phyloP scores from a whole-genome alignment of 2,113 vertebrate genomes.

The Pituophis catenifer region DNA sequence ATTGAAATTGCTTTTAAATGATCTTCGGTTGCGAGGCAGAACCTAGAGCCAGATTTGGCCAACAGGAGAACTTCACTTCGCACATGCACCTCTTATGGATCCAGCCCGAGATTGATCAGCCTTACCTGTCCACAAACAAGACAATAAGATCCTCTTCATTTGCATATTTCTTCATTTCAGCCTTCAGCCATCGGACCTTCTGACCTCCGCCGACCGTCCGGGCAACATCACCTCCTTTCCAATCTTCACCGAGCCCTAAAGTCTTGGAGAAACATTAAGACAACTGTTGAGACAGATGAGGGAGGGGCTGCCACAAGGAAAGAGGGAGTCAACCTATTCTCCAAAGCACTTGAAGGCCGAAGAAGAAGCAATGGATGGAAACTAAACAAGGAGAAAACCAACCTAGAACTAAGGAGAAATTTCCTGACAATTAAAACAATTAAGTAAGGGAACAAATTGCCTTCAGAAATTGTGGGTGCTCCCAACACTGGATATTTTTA shows the following conservation, averaged over 20 bases:
- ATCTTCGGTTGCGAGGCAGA: background rate
- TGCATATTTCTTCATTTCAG: constrained; percentile 76
- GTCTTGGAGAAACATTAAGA: constrained; percentile 48
- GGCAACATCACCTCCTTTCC: constrained; percentile 78
- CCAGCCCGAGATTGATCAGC: background rate
- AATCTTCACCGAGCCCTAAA: constrained; percentile 71
- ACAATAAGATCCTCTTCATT: constrained; percentile 71
- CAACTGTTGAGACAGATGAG: background rate
- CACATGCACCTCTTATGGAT: background rate
- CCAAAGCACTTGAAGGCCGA: background rate
- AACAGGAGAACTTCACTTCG: background rate
- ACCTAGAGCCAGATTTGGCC: background rate
- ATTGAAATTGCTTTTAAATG: background rate
- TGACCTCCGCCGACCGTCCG: constrained; percentile 86
- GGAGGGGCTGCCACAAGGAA: background rate
- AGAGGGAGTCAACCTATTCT: background rate
- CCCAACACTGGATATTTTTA: background rate
- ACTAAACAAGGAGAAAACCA: background rate
- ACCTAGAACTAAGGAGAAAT: background rate
- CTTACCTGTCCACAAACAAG: constrained; percentile 88
- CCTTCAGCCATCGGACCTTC: constrained; percentile 89
- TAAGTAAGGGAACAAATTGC: background rate
- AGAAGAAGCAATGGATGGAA: background rate
- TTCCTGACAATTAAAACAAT: background rate
- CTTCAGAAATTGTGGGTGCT: background rate